A percentile compares a stretch with the other conserved stretches of the same genome.
Conservation (phyloP, 2,888 invertebrate species). For the Autographa gamma region DNA sequence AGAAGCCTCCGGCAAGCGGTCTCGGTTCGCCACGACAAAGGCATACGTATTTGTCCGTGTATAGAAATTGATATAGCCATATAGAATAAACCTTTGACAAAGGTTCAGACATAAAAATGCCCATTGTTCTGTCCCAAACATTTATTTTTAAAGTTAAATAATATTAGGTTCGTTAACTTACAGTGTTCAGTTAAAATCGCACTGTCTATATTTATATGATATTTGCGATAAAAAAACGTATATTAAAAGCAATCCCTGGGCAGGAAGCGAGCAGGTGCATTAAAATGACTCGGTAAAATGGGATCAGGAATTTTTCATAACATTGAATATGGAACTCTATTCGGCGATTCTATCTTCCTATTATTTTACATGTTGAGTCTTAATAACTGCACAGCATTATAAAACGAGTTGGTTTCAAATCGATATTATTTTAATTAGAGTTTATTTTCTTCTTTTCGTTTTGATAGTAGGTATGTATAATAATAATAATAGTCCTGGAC, state of each 20-base stretch:
- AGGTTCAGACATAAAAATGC: slow-evolving; percentile 29
- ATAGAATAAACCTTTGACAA: slow-evolving; percentile 27
- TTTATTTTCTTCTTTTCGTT: no score
- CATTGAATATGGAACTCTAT: slow-evolving; percentile 49
- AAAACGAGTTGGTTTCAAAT: background rate
- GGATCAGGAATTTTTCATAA: slow-evolving; percentile 52
- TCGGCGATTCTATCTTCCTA: slow-evolving; percentile 35
- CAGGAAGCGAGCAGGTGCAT: slow-evolving; percentile 46
- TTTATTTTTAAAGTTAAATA: slow-evolving; percentile 17
- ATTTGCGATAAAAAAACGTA: slow-evolving; percentile 2
- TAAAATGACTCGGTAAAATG: slow-evolving; percentile 45
- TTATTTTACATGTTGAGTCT: slow-evolving; percentile 45
- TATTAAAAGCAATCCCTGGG: slow-evolving; percentile 21
- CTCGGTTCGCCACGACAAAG: slow-evolving; percentile 63
- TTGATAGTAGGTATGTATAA: no score
- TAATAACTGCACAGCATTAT: slow-evolving; percentile 18
- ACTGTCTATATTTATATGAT: background rate
- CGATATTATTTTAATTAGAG: background rate
- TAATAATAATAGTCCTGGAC: no score
- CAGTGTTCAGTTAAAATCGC: slow-evolving; percentile 7
- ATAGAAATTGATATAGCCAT: slow-evolving; percentile 42
- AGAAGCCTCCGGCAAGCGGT: slow-evolving; percentile 59
- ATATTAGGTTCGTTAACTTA: slow-evolving; percentile 21
- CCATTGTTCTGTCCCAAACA: slow-evolving; percentile 33
- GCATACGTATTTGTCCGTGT: slow-evolving; percentile 38